Percentiles rank a stretch among this genome's conserved stretches.
Conservation (phyloP, 2,797 vertebrate genomes). For the Acanthurus leucopareius region DNA sequence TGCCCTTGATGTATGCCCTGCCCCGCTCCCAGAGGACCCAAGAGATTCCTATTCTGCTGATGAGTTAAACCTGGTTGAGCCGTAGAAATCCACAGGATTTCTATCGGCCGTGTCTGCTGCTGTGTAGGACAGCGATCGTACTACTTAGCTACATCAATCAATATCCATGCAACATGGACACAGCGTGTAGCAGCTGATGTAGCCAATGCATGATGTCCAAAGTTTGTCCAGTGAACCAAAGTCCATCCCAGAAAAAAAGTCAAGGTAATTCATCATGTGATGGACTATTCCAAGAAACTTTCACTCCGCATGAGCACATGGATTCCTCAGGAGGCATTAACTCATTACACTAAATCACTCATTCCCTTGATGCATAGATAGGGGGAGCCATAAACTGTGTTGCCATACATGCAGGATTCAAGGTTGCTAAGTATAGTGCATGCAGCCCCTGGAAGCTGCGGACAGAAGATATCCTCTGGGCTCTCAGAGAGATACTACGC, state of each 20-base stretch:
- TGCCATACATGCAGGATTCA: slow-evolving; percentile 52
- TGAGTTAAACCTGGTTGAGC: slow-evolving; percentile 82
- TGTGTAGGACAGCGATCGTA: slow-evolving; percentile 71
- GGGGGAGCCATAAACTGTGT: slow-evolving; percentile 54
- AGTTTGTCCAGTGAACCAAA: slow-evolving; percentile 69
- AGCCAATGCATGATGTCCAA: slow-evolving; percentile 58
- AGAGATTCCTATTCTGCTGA: slow-evolving; percentile 77
- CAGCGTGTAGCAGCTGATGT: slow-evolving; percentile 67
- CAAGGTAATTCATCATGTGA: slow-evolving; percentile 72
- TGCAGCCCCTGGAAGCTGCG: slow-evolving; percentile 56
- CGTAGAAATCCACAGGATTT: slow-evolving; percentile 77
- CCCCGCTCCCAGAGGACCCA: slow-evolving; percentile 47
- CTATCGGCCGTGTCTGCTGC: slow-evolving; percentile 69
- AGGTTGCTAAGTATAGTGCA: slow-evolving; percentile 71
- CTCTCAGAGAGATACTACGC: slow-evolving; percentile 63
- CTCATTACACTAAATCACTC: slow-evolving; percentile 75
- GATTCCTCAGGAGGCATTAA: slow-evolving; percentile 71
- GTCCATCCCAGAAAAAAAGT: slow-evolving; percentile 62
- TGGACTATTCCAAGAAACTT: slow-evolving; percentile 66
- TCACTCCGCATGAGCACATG: slow-evolving; percentile 60
- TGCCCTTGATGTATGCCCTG: slow-evolving; percentile 77
- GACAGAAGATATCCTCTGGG: slow-evolving; percentile 76
- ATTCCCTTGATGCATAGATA: slow-evolving; percentile 63
- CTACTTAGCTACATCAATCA: slow-evolving; percentile 78
- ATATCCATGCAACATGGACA: slow-evolving; percentile 65